Conservation (phyloP, 2,797 vertebrate species). For the Gorsachius magnificus region DNA sequence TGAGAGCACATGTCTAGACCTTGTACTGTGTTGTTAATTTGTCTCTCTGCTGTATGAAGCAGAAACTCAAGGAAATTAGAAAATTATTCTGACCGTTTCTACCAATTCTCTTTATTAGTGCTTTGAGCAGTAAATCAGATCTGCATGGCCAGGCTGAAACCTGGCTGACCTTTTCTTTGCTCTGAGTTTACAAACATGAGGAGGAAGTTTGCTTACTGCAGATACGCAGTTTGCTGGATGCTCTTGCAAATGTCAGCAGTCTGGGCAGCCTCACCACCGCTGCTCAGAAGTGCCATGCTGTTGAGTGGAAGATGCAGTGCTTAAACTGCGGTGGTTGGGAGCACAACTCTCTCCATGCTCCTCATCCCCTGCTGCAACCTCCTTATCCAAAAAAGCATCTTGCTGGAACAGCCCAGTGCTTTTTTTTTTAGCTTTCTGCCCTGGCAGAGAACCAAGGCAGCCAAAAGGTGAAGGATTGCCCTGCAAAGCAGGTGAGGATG, state of each 20-base stretch:
- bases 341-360: background rate
- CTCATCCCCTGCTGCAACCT: background rate
- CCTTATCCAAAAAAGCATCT: background rate
- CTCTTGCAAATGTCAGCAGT: background rate
- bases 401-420: background rate
- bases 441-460: background rate
- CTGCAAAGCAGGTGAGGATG: background rate
- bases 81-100: background rate
- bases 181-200: slow-evolving; percentile 28
- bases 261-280: background rate
- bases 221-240: background rate
- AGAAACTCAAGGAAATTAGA: background rate
- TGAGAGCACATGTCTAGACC: background rate
- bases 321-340: accelerated
- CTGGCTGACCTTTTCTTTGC: slow-evolving; percentile 36
- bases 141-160: background rate
- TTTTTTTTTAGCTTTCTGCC: background rate
- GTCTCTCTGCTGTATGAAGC: background rate
- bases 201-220: slow-evolving; percentile 29
- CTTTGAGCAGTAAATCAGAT: background rate
- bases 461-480: background rate
- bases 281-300: background rate
- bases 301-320: background rate
- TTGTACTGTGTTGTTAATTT: background rate
- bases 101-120: background rate